Conservation (phyloP, 2,888 invertebrate genomes). For the Fragum fragum region DNA sequence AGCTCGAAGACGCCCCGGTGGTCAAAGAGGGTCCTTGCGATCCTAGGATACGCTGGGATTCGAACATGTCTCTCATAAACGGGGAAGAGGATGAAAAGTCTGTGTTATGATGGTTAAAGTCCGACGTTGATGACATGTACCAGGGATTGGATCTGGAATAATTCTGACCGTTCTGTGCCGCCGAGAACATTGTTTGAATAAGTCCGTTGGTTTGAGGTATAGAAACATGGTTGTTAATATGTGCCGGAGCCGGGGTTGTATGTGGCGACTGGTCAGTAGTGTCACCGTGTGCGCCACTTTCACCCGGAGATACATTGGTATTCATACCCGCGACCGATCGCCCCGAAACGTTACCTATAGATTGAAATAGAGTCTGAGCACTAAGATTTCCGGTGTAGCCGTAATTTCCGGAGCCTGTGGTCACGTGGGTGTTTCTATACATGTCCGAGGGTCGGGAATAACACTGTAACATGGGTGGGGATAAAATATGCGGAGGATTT, state of each 20-base stretch:
- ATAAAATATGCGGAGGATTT: slow-evolving; percentile 73
- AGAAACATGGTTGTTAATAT: slow-evolving; percentile 58
- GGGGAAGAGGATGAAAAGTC: slow-evolving; percentile 73
- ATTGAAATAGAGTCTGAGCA: slow-evolving; percentile 72
- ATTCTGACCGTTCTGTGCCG: slow-evolving; percentile 72
- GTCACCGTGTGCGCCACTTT: slow-evolving; percentile 65
- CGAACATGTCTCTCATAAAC: slow-evolving; percentile 79
- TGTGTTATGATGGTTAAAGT: slow-evolving; percentile 73
- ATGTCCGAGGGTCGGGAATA: slow-evolving; percentile 75
- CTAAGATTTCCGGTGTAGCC: slow-evolving; percentile 71
- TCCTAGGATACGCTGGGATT: slow-evolving; percentile 77
- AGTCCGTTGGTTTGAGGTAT: slow-evolving; percentile 78
- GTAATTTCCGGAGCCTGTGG: slow-evolving; percentile 70
- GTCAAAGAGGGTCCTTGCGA: slow-evolving; percentile 68
- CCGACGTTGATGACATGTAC: slow-evolving; percentile 78
- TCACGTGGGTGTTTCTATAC: slow-evolving; percentile 74
- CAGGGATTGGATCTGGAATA: slow-evolving; percentile 79
- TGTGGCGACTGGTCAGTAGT: slow-evolving; percentile 72
- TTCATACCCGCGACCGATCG: slow-evolving; percentile 40
- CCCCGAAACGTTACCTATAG: slow-evolving; percentile 32
- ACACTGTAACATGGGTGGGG: slow-evolving; percentile 77
- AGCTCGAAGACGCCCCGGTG: slow-evolving; percentile 76
- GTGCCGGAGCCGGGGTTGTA: slow-evolving; percentile 71
- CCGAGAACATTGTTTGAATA: slow-evolving; percentile 77
- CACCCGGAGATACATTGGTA: slow-evolving; percentile 43